phyloP scores from a whole-genome alignment of 2,797 vertebrate genomes.

The Phrynocephalus guinanensis region DNA sequence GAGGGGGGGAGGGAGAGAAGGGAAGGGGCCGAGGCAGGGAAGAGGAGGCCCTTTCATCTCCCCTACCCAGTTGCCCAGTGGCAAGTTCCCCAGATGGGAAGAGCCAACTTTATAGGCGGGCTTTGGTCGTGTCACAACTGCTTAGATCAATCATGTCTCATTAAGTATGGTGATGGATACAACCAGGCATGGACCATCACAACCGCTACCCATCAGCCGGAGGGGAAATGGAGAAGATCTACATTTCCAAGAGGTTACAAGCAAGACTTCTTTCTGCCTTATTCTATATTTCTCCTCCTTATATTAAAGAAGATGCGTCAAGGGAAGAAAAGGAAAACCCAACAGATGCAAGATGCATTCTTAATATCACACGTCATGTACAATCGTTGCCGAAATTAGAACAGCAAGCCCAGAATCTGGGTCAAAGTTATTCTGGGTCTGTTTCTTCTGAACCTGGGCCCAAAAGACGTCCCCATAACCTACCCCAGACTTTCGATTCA shows the following conservation, averaged over 20 bases:
- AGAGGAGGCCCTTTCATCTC: not conserved
- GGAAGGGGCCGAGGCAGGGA: not conserved
- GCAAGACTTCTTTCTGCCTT: not conserved
- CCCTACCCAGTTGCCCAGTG: constrained; percentile 42
- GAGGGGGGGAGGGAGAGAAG: too few species aligned
- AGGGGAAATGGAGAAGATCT: constrained; percentile 3
- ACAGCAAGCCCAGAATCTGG: not conserved
- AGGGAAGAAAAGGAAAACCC: not conserved
- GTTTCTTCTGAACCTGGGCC: not conserved
- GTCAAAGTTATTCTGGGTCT: not conserved
- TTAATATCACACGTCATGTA: not conserved
- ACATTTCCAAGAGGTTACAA: not conserved
- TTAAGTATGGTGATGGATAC: constrained; percentile 53
- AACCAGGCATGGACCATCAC: constrained; percentile 54
- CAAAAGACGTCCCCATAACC: not conserved
- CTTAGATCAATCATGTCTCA: constrained; percentile 67
- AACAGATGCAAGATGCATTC: not conserved
- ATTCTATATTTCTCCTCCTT: not conserved
- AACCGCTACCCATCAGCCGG: constrained; percentile 33
- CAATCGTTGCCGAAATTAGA: too few species aligned
- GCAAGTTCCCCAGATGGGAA: constrained; percentile 45
- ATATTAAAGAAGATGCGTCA: constrained; percentile 5
- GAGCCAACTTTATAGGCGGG: constrained; percentile 42
- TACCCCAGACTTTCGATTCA: not conserved
- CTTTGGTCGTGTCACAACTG: constrained; percentile 57